Percentiles rank a stretch among this genome's conserved stretches.
These are phyloP conservation scores for Panorpa germanica DNA, from an alignment of 2,888 invertebrate species.

Conservation along the genomic window DNA sequence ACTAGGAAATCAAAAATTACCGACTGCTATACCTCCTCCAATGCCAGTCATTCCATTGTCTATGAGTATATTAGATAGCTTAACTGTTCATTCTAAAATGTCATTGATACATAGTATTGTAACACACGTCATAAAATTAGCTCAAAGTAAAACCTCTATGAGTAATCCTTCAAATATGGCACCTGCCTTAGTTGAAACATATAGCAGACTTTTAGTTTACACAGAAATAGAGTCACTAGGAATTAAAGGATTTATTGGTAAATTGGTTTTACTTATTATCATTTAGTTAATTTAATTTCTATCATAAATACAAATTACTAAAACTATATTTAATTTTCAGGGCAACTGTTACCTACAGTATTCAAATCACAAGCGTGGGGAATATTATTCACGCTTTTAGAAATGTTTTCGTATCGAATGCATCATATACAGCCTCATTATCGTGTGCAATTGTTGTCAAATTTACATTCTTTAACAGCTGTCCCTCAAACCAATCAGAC, in stretches of 20 bases:
- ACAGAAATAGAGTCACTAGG: slow-evolving; percentile 94
- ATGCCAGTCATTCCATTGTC: slow-evolving; percentile 74
- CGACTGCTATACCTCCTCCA: slow-evolving; percentile 30
- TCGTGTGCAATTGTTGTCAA: slow-evolving; percentile 75
- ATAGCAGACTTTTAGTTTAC: slow-evolving; percentile 80
- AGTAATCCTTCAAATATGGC: slow-evolving; percentile 46
- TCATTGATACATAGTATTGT: slow-evolving; percentile 63
- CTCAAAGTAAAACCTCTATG: slow-evolving; percentile 68
- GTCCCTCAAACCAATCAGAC: slow-evolving; percentile 91
- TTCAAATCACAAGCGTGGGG: slow-evolving; percentile 90
- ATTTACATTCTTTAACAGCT: slow-evolving; percentile 78
- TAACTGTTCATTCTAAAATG: slow-evolving; percentile 95
- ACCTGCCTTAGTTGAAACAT: slow-evolving; percentile 88
- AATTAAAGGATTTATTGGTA: slow-evolving; percentile 88
- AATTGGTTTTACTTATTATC: slow-evolving; percentile 19
- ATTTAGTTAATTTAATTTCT: not conserved
- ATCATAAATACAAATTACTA: not conserved
- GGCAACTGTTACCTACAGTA: slow-evolving; percentile 74
- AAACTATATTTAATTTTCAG: slow-evolving; percentile 23
- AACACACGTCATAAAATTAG: slow-evolving; percentile 76
- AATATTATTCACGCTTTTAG: slow-evolving; percentile 82
- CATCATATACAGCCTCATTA: slow-evolving; percentile 96
- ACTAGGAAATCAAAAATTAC: slow-evolving; percentile 44
- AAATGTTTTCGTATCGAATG: slow-evolving; percentile 93
- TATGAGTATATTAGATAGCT: slow-evolving; percentile 81